Conservation (phyloP, 1,140 invertebrate species). For the Drosophila sechellia region DNA sequence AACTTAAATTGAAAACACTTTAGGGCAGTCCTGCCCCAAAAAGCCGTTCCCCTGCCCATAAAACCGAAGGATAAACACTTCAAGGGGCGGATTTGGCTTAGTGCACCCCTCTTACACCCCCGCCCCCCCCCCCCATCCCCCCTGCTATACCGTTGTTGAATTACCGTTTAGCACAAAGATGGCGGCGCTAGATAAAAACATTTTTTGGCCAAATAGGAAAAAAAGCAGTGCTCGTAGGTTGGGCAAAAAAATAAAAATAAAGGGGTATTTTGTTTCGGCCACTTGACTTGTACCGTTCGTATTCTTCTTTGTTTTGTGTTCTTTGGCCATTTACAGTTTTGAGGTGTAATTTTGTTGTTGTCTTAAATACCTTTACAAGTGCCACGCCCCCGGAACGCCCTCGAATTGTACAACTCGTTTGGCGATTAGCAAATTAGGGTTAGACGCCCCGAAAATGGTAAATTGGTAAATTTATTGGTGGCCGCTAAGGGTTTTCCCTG, state of each 20-base stretch:
- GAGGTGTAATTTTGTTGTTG: conserved; percentile 60
- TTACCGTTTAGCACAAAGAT: conserved; percentile 78
- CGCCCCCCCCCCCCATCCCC: no score
- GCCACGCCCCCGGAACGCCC: conserved; percentile 61
- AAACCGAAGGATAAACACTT: conserved; percentile 77
- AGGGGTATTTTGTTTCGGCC: conserved; percentile 31
- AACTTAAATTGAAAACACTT: conserved; percentile 83
- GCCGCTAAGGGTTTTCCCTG: not conserved
- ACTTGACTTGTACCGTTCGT: conserved; percentile 40
- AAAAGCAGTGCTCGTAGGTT: conserved; percentile 15
- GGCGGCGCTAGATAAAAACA: conserved; percentile 71
- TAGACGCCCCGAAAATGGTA: conserved; percentile 27
- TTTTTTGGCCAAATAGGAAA: conserved; percentile 40
- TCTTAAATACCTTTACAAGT: conserved; percentile 65
- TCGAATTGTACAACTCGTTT: conserved; percentile 54
- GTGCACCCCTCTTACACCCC: conserved; percentile 5
- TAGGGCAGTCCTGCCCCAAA: conserved; percentile 40
- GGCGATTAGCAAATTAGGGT: conserved; percentile 64
- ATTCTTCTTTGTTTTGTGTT: conserved; percentile 8
- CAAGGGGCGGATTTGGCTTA: conserved; percentile 80
- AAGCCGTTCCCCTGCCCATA: conserved; percentile 4
- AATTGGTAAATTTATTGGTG: conserved; percentile 53
- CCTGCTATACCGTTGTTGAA: conserved; percentile 22
- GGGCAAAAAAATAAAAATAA: conserved; percentile 14
- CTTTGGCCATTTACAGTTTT: conserved; percentile 75